Evolutionary conservation across 1,140 invertebrate species (phyloP), one percentile per base, ranked within the genome.

Genomic region (Drosophila sechellia): DNA sequence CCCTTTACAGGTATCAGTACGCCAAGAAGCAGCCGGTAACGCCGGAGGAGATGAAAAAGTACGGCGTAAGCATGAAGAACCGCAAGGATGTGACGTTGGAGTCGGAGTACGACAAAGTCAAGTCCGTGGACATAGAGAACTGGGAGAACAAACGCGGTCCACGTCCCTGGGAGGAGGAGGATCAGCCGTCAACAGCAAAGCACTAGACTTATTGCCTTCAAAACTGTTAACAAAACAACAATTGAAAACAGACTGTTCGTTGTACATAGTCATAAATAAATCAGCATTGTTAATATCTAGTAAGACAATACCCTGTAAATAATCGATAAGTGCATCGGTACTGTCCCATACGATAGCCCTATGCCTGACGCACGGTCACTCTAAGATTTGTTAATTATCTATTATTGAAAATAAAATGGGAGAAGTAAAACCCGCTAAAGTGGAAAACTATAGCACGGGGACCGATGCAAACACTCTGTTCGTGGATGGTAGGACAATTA

Each of bases 81-180:
- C 91, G 93, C 0, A 93, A 93, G 64, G 94, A 96, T 91, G 94
- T 95, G 1, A 95, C 95, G 1, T 80, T 97, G 68, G 96, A 97
- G 93, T 92, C 93, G 13, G 94, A 95, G 79, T 97, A 95, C 93
- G 95, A 96, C 78, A 95, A 95, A 93, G 93, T 96, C 22, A 93
- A 95, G 90, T 90, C 94, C 66, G 53, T 96, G 10, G 95, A 97
- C 91, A 94, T 97, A 74, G 95, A 97, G 65, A 94, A 95, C 77
- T 97, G 96, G 96, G 94, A 96, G 89, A 97, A 97, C 83, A 94
- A 95, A 64, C 92, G 96, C 89, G 96, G 96, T 3, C 95, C 96
- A 5, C 93, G 96, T 63, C 96, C 96, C 12, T 97, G 96, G 96
- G 96, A 97, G 86, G 94, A 96, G 13, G 68, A 81, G 27, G 69